These are phyloP conservation scores for Drosophila aldrichi DNA, from an alignment of 2,888 invertebrate species.

Conservation along the genomic window DNA sequence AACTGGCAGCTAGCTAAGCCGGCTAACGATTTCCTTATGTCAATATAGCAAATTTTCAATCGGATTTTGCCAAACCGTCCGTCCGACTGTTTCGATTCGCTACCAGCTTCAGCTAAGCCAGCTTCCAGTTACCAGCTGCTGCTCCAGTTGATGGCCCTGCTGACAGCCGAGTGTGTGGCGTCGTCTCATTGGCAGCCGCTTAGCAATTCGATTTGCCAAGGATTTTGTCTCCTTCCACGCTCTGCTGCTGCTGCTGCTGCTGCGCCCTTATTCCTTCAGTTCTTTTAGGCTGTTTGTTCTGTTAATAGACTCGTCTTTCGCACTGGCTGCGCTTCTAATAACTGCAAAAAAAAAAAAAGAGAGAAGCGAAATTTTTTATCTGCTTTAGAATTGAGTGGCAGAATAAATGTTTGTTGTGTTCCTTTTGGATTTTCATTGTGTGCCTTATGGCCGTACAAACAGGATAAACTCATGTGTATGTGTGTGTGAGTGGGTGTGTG, in stretches of 20 bases:
- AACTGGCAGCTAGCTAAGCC: constrained; percentile 58
- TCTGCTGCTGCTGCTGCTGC: too few species aligned
- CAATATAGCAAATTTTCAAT: constrained; percentile 76
- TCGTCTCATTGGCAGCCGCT: constrained; percentile 56
- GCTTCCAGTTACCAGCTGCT: constrained; percentile 8
- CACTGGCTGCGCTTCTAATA: constrained; percentile 47
- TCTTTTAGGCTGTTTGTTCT: constrained; percentile 59
- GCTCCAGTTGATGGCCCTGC: constrained; percentile 28
- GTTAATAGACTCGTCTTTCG: constrained; percentile 66
- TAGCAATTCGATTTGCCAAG: constrained; percentile 54
- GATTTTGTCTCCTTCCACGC: constrained; percentile 7
- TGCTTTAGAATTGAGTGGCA: constrained; percentile 54
- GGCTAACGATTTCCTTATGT: constrained; percentile 81
- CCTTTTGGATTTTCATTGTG: constrained; percentile 52
- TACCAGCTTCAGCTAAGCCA: constrained; percentile 12
- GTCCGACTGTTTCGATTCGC: constrained; percentile 59
- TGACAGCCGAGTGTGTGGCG: constrained; percentile 36
- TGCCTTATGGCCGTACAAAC: constrained; percentile 48
- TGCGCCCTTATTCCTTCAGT: constrained; percentile 8
- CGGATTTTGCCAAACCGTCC: constrained; percentile 62
- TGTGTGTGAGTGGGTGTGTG: neutral
- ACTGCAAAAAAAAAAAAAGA: constrained; percentile 76
- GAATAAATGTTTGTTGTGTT: constrained; percentile 43
- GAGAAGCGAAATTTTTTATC: constrained; percentile 21
- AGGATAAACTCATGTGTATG: constrained; percentile 17